Conservation (phyloP, 1,140 invertebrate genomes). For the Cyclargus thomasi region DNA sequence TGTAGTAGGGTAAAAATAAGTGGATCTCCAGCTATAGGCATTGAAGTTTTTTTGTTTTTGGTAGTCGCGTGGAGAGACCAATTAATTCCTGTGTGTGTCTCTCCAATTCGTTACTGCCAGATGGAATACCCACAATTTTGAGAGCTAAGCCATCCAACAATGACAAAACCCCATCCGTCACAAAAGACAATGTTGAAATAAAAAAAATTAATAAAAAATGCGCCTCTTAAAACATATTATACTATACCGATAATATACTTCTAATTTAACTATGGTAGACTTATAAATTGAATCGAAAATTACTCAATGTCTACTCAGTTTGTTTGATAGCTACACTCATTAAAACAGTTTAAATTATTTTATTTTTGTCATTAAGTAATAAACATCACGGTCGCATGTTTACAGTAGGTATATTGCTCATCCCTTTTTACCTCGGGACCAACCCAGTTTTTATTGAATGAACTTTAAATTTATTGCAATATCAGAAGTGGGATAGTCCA, state of each 20-base stretch:
- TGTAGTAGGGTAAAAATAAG: background rate
- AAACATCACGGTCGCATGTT: background rate
- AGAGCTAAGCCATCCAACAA: background rate
- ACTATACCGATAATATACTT: too few species aligned
- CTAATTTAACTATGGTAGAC: too few species aligned
- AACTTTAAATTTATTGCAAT: too few species aligned
- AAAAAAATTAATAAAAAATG: too few species aligned
- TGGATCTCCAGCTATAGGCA: background rate
- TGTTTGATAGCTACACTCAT: background rate
- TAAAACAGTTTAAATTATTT: background rate
- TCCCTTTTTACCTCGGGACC: background rate
- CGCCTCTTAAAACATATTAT: too few species aligned
- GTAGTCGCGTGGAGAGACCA: background rate
- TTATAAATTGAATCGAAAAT: too few species aligned
- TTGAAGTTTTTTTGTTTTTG: background rate
- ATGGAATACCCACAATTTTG: background rate
- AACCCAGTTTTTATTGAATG: too few species aligned
- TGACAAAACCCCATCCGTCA: background rate
- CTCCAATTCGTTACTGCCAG: background rate
- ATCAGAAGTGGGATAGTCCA: too few species aligned
- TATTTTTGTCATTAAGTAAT: background rate
- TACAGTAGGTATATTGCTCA: background rate
- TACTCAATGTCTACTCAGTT: too few species aligned
- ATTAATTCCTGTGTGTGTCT: background rate
- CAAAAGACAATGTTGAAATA: background rate